These are phyloP conservation scores for Hestina assimilis DNA, from an alignment of 1,140 invertebrate species.

Conservation along the genomic window DNA sequence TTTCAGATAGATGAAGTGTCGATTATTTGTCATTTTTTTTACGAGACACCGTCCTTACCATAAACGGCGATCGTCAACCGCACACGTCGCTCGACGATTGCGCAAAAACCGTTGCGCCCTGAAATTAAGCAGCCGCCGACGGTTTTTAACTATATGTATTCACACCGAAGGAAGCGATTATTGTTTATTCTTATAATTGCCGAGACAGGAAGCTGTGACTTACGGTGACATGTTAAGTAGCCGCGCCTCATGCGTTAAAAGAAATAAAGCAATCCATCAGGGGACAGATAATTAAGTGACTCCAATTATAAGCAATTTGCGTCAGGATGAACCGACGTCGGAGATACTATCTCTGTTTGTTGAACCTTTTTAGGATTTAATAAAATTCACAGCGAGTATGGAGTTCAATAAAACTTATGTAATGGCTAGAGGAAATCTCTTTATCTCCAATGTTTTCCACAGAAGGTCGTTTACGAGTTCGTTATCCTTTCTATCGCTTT, in stretches of 20 bases:
- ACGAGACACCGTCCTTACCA: constrained; percentile 33
- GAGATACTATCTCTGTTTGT: constrained; percentile 4
- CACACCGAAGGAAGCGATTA: constrained; percentile 69
- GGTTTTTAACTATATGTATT: constrained; percentile 47
- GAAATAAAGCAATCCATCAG: constrained; percentile 65
- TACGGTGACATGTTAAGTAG: constrained; percentile 33
- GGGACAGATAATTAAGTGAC: constrained; percentile 44
- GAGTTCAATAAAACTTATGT: not conserved
- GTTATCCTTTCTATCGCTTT: not conserved
- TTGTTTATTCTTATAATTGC: constrained; percentile 73
- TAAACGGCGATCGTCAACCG: constrained; percentile 41
- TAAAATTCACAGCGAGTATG: not conserved
- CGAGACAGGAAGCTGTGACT: constrained; percentile 54
- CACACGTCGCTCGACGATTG: constrained; percentile 49
- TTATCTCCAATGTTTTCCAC: not conserved
- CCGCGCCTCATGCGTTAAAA: constrained; percentile 34
- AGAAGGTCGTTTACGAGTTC: not conserved
- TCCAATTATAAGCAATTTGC: constrained; percentile 39
- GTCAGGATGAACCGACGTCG: constrained; percentile 17
- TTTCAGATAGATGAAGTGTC: constrained; percentile 43
- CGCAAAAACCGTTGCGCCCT: constrained; percentile 43
- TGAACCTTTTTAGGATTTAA: constrained; percentile 1
- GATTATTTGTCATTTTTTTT: constrained; percentile 37
- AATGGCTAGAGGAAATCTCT: not conserved
- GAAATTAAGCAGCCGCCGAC: constrained; percentile 47